Conservation (phyloP, 2,797 vertebrate species). For the Gephyroberyx darwinii region DNA sequence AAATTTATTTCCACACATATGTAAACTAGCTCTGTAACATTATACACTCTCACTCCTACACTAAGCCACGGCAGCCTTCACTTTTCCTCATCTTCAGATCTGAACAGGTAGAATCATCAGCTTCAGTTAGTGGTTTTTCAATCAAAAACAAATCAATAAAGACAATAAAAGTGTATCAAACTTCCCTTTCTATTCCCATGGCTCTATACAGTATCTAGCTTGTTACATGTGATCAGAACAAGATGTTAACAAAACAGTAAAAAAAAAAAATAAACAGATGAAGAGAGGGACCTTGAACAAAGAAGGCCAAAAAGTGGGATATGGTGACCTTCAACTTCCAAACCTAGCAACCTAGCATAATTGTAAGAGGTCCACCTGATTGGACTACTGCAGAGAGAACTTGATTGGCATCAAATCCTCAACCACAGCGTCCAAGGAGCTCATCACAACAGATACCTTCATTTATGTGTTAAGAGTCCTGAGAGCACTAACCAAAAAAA, state of each 20-base stretch:
- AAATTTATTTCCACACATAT: constrained; percentile 72
- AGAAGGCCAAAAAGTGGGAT: constrained; percentile 64
- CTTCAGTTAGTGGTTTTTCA: constrained; percentile 88
- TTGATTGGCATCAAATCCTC: constrained; percentile 57
- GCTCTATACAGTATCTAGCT: constrained; percentile 42
- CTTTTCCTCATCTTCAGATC: constrained; percentile 52
- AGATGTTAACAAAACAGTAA: constrained; percentile 62
- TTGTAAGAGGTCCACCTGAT: constrained; percentile 72
- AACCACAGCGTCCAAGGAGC: constrained; percentile 63
- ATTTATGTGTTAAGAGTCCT: constrained; percentile 94
- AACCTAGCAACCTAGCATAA: constrained; percentile 51
- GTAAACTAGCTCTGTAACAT: constrained; percentile 68
- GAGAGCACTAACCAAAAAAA: constrained; percentile 93
- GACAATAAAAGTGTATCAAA: constrained; percentile 55
- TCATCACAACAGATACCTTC: constrained; percentile 76
- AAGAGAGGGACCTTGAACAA: constrained; percentile 54
- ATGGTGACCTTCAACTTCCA: constrained; percentile 62
- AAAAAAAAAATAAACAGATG: constrained; percentile 32
- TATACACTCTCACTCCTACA: constrained; percentile 67
- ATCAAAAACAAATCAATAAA: constrained; percentile 51
- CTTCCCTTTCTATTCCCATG: constrained; percentile 53
- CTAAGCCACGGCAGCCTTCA: constrained; percentile 64
- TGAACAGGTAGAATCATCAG: constrained; percentile 70
- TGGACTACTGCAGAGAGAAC: constrained; percentile 58
- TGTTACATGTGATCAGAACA: constrained; percentile 55